Conservation (phyloP, 2,888 invertebrate species). For the Melanostoma mellinum region DNA sequence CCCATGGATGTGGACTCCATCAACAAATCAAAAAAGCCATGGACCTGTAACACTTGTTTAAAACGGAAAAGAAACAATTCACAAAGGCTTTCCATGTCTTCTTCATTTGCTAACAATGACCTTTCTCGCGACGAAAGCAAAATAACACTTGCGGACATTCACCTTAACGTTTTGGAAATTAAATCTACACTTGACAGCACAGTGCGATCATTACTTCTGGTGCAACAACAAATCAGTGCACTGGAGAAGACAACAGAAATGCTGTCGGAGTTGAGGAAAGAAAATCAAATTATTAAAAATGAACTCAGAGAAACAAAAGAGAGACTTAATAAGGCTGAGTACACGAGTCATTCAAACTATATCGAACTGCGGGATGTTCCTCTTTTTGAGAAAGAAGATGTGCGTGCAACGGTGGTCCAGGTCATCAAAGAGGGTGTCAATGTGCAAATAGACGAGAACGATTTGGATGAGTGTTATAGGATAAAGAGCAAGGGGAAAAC, state of each 20-base stretch:
- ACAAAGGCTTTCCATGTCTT: no score
- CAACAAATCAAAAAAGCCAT: no score
- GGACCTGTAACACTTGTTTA: no score
- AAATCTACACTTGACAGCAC: slow-evolving; percentile 19
- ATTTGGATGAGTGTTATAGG: background rate
- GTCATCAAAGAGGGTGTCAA: slow-evolving; percentile 3
- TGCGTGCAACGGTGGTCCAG: background rate
- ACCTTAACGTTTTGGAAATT: slow-evolving; percentile 27
- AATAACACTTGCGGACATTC: slow-evolving; percentile 3
- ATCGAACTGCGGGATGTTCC: slow-evolving; percentile 14
- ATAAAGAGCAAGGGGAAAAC: slow-evolving; percentile 4
- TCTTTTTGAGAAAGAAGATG: slow-evolving; percentile 24
- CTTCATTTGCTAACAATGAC: no score
- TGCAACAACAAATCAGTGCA: slow-evolving; percentile 10
- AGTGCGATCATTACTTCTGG: slow-evolving; percentile 3
- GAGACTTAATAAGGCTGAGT: slow-evolving; percentile 18
- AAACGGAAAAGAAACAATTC: no score
- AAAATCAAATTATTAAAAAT: slow-evolving; percentile 17
- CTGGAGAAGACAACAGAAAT: slow-evolving; percentile 2
- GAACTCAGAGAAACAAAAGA: slow-evolving; percentile 27
- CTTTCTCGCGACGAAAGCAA: no score
- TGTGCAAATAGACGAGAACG: background rate
- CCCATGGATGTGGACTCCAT: no score
- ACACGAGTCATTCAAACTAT: slow-evolving; percentile 11
- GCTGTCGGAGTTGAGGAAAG: background rate